Conservation (phyloP, 2,888 invertebrate species). For the Spialia ferax region DNA sequence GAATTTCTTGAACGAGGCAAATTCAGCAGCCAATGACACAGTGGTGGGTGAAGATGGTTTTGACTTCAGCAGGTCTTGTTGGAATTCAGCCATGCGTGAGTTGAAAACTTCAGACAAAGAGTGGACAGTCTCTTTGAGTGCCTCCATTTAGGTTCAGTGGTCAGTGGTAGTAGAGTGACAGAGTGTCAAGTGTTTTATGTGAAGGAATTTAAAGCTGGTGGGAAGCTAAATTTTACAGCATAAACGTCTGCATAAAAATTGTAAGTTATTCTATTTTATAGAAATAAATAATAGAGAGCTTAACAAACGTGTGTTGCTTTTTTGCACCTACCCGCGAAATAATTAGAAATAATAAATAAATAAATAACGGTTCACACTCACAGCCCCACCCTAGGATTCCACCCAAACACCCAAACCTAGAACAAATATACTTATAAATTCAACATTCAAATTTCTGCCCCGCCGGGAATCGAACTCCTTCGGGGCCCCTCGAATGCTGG, state of each 20-base stretch:
- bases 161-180: background rate
- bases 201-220: background rate
- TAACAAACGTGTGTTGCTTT: background rate
- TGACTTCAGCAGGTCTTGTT: conserved; percentile 7
- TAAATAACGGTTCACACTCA: no score
- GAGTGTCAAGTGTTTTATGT: background rate
- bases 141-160: background rate
- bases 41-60: conserved; percentile 13
- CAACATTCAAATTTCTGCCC: no score
- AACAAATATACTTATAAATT: no score
- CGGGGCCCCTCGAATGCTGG: no score
- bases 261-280: background rate
- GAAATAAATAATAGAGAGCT: background rate
- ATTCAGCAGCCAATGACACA: conserved; percentile 27
- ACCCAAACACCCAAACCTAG: no score
- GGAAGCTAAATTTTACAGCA: background rate
- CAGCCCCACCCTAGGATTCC: no score
- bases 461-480: no score
- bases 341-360: no score
- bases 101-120: conserved; percentile 23
- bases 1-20: conserved; percentile 32
- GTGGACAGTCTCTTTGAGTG: background rate
- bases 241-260: background rate
- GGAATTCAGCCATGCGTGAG: conserved; percentile 29
- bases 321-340: background rate